Evolutionary conservation across 1,140 invertebrate genomes (phyloP), one percentile per base, ranked within the genome.

Genomic region (Sweltsa coloradensis): DNA sequence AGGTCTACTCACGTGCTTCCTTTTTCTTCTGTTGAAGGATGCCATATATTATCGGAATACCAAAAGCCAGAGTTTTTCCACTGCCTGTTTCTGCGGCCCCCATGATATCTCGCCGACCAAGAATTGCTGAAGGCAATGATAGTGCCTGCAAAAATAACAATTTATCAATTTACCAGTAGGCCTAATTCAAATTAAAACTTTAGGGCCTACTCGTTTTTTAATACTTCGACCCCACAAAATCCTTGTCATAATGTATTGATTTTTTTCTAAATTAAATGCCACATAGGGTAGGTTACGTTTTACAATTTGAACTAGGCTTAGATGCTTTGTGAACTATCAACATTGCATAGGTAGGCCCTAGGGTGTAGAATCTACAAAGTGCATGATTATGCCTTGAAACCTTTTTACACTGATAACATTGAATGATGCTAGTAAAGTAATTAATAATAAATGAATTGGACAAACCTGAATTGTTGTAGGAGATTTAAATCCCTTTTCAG

Each of bases 51-150:
- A 97, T 84, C 22, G 95, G 95, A 50, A 98, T 86, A 3, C 86
- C 91, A 77, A 97, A 98, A 0, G 93, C 94, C 29, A 98, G 67
- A 0, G 94, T 98, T 73, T 98, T 98, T 1, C 95, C 95, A 74
- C 91, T 96, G 6, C 95, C 95, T 1, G 94, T 98, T 73, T 97
- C 91, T 9, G 94, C 94, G 50, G 93, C 94, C 51, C 92, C 94
- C 16, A 97, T 65, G 55, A 97, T 87, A 69, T 97, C 92, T 68
- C 79, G 74, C 36, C 73, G 67, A 41, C 88, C 89, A 57, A 85
- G 73, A 56, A 97, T 86, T 24, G 93, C 90, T 47, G 88, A 74
- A 19, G 89, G 85, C 25, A 97, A 67, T 6, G 80, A 76, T 36
- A 83, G 60, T 22, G 74, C 63, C 65, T 89, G 79, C 6, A 59